phyloP scores from a whole-genome alignment of 2,888 invertebrate genomes.

The Acronicta psi region DNA sequence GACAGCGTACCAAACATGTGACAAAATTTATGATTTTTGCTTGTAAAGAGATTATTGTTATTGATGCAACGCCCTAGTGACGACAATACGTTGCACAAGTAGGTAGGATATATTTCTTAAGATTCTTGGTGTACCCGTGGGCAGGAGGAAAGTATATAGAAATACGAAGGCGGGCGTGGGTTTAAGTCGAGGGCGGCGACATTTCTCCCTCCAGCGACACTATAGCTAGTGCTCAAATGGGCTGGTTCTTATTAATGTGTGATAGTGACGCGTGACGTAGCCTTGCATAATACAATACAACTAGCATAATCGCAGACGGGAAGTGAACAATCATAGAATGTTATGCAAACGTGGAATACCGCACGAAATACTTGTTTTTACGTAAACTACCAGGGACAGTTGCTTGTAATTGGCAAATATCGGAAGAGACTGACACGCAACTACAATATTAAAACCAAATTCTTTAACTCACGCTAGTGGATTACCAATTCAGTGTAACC shows the following conservation, averaged over 20 bases:
- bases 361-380: constrained; percentile 46
- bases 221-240: constrained; percentile 49
- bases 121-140: constrained; percentile 60
- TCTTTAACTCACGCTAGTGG: constrained; percentile 5
- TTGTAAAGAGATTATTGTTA: constrained; percentile 54
- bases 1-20: constrained; percentile 67
- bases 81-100: constrained; percentile 46
- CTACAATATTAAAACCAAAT: constrained; percentile 19
- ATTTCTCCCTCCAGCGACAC: constrained; percentile 56
- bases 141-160: constrained; percentile 65
- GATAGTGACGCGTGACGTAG: constrained; percentile 35
- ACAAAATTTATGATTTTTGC: constrained; percentile 54
- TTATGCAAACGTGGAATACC: constrained; percentile 58
- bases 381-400: constrained; percentile 34
- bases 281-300: constrained; percentile 56
- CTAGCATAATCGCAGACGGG: constrained; percentile 53
- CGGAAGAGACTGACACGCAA: constrained; percentile 9
- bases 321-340: constrained; percentile 56
- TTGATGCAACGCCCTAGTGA: constrained; percentile 54
- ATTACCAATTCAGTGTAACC: constrained; percentile 15
- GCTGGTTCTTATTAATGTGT: constrained; percentile 40
- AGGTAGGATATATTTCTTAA: constrained; percentile 50
- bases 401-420: constrained; percentile 19
- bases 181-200: constrained; percentile 63
- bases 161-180: constrained; percentile 66